phyloP scores from a whole-genome alignment of 2,888 invertebrate species.

The Drosophila flavopinicola region DNA sequence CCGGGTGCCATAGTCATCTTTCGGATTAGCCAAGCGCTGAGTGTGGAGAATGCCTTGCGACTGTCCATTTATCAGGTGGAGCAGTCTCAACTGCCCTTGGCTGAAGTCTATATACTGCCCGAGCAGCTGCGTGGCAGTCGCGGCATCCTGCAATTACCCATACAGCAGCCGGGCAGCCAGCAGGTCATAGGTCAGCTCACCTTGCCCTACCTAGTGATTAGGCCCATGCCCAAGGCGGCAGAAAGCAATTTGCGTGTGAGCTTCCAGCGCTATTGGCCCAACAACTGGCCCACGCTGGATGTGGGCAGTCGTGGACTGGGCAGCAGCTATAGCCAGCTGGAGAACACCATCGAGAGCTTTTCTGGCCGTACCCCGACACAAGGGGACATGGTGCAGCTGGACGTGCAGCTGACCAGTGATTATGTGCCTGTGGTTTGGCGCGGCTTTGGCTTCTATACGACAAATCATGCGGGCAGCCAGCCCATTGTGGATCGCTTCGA shows the following conservation, averaged over 20 bases:
- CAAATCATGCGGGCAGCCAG: conserved; percentile 85
- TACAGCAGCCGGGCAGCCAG: conserved; percentile 86
- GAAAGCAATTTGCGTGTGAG: conserved; percentile 90
- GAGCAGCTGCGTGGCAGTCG: conserved; percentile 90
- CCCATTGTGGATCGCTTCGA: conserved; percentile 90
- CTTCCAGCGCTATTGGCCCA: conserved; percentile 94
- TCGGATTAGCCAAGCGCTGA: conserved; percentile 67
- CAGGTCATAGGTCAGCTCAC: conserved; percentile 91
- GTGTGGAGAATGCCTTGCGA: conserved; percentile 57
- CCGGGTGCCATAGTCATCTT: conserved; percentile 66
- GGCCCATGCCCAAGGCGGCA: conserved; percentile 77
- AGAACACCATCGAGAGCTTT: conserved; percentile 98
- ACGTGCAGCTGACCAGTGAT: conserved; percentile 98
- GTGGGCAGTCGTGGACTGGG: conserved; percentile 97
- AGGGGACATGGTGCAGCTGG: conserved; percentile 99
- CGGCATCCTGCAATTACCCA: conserved; percentile 89
- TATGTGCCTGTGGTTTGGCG: conserved; percentile 97
- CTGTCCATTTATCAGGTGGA: conserved; percentile 58
- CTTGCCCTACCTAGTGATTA: conserved; percentile 86
- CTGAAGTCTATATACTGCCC: conserved; percentile 93
- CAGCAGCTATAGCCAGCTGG: conserved; percentile 89
- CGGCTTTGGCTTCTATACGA: conserved; percentile 92
- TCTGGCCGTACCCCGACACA: conserved; percentile 93
- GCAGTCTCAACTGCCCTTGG: conserved; percentile 84
- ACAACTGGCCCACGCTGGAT: conserved; percentile 93